These are phyloP conservation scores for Hassar affinis DNA, from an alignment of 2,113 vertebrate species.

Conservation along the genomic window DNA sequence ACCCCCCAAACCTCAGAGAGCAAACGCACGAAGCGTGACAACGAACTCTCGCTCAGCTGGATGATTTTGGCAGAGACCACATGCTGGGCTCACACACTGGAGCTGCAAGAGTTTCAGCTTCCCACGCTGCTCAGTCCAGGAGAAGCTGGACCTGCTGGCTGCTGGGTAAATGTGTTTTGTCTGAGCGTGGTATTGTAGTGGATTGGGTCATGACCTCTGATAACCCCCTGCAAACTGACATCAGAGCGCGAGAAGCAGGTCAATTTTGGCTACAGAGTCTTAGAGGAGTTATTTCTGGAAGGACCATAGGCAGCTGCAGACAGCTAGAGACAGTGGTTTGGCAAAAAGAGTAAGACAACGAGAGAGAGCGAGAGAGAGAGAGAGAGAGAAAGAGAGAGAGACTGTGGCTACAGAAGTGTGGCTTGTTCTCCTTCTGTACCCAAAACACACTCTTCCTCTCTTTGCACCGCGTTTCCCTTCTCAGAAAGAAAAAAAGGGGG, in stretches of 20 bases:
- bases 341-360: conserved; percentile 59
- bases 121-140: conserved; percentile 16
- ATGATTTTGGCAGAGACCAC: background rate
- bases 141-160: background rate
- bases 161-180: conserved; percentile 18
- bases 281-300: conserved; percentile 71
- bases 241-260: conserved; percentile 36
- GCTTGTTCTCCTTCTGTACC: conserved; percentile 49
- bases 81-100: background rate
- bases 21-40: conserved; percentile 19
- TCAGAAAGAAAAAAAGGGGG: background rate
- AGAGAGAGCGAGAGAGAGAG: conserved; percentile 78
- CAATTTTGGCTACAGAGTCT: conserved; percentile 38
- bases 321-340: conserved; percentile 86
- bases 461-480: conserved; percentile 7
- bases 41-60: conserved; percentile 18
- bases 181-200: conserved; percentile 19
- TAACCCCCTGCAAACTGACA: conserved; percentile 31
- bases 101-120: conserved; percentile 12
- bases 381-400: conserved; percentile 55
- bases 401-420: conserved; percentile 56
- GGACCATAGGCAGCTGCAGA: conserved; percentile 67
- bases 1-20: conserved; percentile 22
- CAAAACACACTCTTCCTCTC: conserved; percentile 58
- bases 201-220: conserved; percentile 1